These are phyloP conservation scores for Aphelocoma coerulescens DNA, from an alignment of 2,113 vertebrate species.

Conservation along the genomic window DNA sequence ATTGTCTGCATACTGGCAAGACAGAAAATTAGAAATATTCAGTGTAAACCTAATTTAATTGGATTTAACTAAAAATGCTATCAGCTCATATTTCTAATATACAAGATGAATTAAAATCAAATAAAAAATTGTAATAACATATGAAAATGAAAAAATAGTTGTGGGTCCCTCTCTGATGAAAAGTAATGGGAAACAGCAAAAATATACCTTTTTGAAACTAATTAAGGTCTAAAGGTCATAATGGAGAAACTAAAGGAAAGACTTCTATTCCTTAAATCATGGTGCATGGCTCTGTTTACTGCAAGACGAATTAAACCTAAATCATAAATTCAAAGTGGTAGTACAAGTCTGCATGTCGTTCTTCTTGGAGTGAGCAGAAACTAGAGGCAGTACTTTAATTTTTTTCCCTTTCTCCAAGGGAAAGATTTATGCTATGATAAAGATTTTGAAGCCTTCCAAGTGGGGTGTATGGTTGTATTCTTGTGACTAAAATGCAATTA, in stretches of 20 bases:
- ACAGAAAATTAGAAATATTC: neutral
- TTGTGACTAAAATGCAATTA: neutral
- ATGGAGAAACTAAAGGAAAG: neutral
- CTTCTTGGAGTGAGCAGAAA: neutral
- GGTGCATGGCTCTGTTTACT: neutral
- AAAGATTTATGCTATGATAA: neutral
- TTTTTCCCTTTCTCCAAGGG: neutral
- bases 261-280: neutral
- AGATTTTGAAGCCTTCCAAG: neutral
- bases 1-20: neutral
- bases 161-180: neutral
- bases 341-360: neutral
- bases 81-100: neutral
- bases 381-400: neutral
- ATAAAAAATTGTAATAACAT: neutral
- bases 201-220: neutral
- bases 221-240: neutral
- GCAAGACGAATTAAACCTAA: neutral
- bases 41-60: constrained; percentile 21
- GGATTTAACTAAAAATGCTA: neutral
- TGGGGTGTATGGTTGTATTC: neutral
- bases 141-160: neutral
- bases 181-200: neutral
- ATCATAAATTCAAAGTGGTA: neutral
- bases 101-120: constrained; percentile 37